These are phyloP conservation scores for Peucedramus taeniatus DNA, from an alignment of 2,113 vertebrate species.

Conservation along the genomic window DNA sequence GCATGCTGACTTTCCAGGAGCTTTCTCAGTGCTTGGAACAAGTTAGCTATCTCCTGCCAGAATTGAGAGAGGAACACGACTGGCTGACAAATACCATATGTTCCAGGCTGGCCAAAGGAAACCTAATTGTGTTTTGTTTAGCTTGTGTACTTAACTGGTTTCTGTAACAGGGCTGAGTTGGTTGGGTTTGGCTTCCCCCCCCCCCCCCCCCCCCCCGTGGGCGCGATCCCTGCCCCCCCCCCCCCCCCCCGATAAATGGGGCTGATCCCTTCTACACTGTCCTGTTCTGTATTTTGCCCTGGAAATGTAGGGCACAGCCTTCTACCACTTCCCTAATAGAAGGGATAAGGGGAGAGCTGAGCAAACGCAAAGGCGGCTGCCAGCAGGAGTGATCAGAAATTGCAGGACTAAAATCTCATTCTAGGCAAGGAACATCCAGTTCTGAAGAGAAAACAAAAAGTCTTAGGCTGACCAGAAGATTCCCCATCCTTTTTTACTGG, in stretches of 20 bases:
- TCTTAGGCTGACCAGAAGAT: background rate
- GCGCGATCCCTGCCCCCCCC: too few species aligned
- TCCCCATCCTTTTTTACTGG: background rate
- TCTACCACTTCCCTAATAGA: background rate
- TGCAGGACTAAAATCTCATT: background rate
- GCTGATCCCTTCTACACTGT: background rate
- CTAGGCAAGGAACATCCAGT: background rate
- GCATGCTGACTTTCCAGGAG: constrained; percentile 66
- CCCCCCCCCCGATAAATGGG: too few species aligned
- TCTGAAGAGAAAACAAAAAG: background rate
- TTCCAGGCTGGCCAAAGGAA: constrained; percentile 62
- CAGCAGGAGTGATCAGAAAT: constrained; percentile 12
- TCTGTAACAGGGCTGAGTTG: constrained; percentile 5
- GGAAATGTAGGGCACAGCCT: background rate
- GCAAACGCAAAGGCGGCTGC: background rate
- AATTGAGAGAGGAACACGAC: constrained; percentile 44
- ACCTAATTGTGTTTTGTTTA: constrained; percentile 61
- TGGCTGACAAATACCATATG: constrained; percentile 66
- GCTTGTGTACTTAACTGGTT: constrained; percentile 50
- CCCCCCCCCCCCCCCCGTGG: too few species aligned
- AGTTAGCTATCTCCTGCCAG: constrained; percentile 56
- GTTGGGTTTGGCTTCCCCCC: background rate
- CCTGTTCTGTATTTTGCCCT: background rate
- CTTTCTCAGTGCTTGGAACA: constrained; percentile 61
- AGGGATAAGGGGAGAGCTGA: background rate